phyloP scores from a whole-genome alignment of 2,797 vertebrate genomes.

The Peromyscus attwateri region DNA sequence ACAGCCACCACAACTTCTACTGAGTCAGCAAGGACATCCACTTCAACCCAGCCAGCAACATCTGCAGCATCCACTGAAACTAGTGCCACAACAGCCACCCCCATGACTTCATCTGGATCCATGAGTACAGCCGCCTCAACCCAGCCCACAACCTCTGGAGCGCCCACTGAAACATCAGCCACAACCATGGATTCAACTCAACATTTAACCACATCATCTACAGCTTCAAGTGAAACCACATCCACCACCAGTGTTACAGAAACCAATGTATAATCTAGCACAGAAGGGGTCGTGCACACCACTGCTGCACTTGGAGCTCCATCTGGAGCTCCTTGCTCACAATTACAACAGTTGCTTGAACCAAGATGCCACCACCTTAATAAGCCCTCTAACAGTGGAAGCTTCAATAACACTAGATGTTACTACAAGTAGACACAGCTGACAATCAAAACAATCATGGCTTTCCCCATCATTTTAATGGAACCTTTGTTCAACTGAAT shows the following conservation, averaged over 20 bases:
- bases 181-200: neutral
- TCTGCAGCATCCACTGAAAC: no score
- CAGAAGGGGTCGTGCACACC: neutral
- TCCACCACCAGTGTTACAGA: neutral
- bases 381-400: neutral
- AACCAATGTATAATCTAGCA: no score
- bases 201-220: neutral
- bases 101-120: neutral
- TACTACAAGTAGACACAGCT: neutral
- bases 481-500: neutral
- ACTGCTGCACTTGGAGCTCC: neutral
- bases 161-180: neutral
- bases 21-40: neutral
- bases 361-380: neutral
- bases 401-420: neutral
- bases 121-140: neutral
- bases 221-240: neutral
- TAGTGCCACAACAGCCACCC: neutral
- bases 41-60: neutral
- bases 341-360: neutral
- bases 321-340: neutral
- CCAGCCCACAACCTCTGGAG: neutral
- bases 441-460: neutral
- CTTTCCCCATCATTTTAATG: neutral
- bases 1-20: neutral